Percentiles rank a stretch among this genome's conserved stretches.
These are phyloP conservation scores for Micromys minutus DNA, from an alignment of 2,113 vertebrate species.

Conservation along the genomic window DNA sequence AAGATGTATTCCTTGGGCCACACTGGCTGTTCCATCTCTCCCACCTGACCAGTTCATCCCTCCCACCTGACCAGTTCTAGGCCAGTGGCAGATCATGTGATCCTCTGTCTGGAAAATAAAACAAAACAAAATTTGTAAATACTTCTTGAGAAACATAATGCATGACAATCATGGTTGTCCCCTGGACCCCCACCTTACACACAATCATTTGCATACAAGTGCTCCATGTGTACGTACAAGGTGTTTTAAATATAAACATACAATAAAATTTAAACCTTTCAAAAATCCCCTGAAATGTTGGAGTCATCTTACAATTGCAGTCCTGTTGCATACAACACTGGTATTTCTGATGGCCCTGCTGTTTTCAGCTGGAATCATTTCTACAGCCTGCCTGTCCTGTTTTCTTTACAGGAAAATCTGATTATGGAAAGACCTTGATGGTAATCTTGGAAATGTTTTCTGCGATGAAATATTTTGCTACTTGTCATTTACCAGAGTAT, in stretches of 20 bases:
- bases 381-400: not conserved
- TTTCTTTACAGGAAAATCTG: not conserved
- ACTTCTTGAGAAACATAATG: not conserved
- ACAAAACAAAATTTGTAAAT: not conserved
- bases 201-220: not conserved
- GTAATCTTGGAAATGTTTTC: not conserved
- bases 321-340: not conserved
- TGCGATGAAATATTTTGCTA: not conserved
- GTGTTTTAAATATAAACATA: not conserved
- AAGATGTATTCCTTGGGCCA: not conserved
- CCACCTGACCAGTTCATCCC: too few species aligned
- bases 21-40: accelerated
- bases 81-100: not conserved
- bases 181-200: too few species aligned
- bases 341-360: not conserved
- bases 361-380: not conserved
- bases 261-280: not conserved
- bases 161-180: not conserved
- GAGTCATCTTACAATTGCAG: not conserved
- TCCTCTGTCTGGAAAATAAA: not conserved
- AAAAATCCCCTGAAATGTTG: not conserved
- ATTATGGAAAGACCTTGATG: not conserved
- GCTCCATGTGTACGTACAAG: not conserved
- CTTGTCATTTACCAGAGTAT: not conserved
- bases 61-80: not conserved